These are phyloP conservation scores for Euthynnus affinis DNA, from an alignment of 2,797 vertebrate genomes.

Conservation along the genomic window DNA sequence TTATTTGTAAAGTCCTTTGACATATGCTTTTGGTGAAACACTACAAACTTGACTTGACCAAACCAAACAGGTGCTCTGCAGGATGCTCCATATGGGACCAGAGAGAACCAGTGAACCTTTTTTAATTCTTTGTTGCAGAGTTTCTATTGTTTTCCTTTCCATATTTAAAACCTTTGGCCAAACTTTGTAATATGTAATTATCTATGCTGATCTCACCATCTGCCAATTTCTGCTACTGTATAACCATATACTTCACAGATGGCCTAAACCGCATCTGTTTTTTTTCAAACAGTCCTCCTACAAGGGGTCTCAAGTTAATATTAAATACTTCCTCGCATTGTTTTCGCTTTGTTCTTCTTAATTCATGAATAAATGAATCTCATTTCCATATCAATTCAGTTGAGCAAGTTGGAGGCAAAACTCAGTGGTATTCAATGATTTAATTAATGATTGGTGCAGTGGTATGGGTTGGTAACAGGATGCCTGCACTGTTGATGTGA, in stretches of 20 bases:
- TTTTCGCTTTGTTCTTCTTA: slow-evolving; percentile 43
- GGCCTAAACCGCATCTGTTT: slow-evolving; percentile 8
- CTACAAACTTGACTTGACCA: not conserved
- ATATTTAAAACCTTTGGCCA: slow-evolving; percentile 28
- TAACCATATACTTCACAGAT: slow-evolving; percentile 8
- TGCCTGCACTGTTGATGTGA: not conserved
- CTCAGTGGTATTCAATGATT: slow-evolving; percentile 33
- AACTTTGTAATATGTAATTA: slow-evolving; percentile 8
- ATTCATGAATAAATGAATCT: slow-evolving; percentile 56
- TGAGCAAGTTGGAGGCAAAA: slow-evolving; percentile 25
- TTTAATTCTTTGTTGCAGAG: not conserved
- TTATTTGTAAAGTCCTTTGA: not conserved
- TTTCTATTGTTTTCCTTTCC: slow-evolving; percentile 31
- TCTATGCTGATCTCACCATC: slow-evolving; percentile 9
- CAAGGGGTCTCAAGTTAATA: slow-evolving; percentile 37
- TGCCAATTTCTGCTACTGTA: not conserved
- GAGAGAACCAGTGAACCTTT: slow-evolving; percentile 2
- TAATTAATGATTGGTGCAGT: slow-evolving; percentile 28
- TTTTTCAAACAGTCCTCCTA: slow-evolving; percentile 20
- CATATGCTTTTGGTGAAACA: not conserved
- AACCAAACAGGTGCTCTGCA: not conserved
- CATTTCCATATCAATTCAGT: slow-evolving; percentile 50
- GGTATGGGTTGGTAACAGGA: slow-evolving; percentile 7
- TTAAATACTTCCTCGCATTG: slow-evolving; percentile 43
- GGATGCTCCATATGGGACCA: not conserved